A percentile compares a stretch with the other conserved stretches of the same genome.
phyloP scores from a whole-genome alignment of 2,888 invertebrate genomes.

The Mantis religiosa region DNA sequence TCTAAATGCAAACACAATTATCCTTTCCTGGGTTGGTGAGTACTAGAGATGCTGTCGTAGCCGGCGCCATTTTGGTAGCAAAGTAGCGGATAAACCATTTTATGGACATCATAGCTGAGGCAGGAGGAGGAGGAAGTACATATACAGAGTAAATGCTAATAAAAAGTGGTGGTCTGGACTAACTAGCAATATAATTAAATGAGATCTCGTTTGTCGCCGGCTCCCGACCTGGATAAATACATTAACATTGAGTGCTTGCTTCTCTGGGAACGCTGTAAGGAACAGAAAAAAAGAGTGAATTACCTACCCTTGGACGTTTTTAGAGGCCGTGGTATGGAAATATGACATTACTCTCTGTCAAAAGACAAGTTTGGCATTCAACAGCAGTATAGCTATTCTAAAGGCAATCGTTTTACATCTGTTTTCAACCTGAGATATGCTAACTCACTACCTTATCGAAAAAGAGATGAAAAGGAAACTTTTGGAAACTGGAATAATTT shows the following conservation, averaged over 20 bases:
- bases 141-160: conserved; percentile 17
- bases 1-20: conserved; percentile 26
- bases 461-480: no score
- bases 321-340: background rate
- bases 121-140: conserved; percentile 2
- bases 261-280: background rate
- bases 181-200: conserved; percentile 23
- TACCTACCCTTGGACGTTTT: background rate
- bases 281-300: background rate
- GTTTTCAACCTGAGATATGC: no score
- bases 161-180: conserved; percentile 17
- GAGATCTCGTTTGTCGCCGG: conserved; percentile 19
- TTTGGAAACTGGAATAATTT: no score
- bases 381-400: background rate
- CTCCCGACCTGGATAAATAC: conserved; percentile 23
- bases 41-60: background rate
- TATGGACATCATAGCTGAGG: conserved; percentile 18
- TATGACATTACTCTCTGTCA: background rate
- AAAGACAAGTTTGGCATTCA: background rate
- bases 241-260: conserved; percentile 20
- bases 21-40: background rate
- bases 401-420: background rate
- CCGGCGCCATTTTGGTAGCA: background rate
- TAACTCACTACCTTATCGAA: no score
- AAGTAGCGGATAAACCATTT: conserved; percentile 11